Conservation (phyloP, 2,888 invertebrate genomes). For the Drosophila imparisetae region DNA sequence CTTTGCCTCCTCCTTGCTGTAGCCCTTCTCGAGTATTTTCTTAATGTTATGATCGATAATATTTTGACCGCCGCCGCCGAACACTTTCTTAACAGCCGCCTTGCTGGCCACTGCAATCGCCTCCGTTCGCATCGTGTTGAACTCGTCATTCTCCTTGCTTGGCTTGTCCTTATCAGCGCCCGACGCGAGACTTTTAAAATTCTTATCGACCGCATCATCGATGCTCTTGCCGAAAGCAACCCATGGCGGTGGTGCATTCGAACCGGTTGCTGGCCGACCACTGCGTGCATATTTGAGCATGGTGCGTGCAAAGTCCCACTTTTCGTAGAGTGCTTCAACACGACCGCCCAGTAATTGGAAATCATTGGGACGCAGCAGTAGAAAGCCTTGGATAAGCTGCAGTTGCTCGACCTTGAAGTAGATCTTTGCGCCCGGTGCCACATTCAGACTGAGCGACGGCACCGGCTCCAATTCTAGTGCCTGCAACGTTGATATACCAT, state of each 20-base stretch:
- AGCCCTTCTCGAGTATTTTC: constrained; percentile 92
- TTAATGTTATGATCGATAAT: constrained; percentile 91
- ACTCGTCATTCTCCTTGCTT: constrained; percentile 91
- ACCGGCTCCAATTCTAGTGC: constrained; percentile 92
- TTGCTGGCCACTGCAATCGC: constrained; percentile 95
- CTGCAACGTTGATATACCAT: constrained; percentile 91
- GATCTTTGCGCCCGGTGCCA: constrained; percentile 96
- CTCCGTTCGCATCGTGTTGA: constrained; percentile 94
- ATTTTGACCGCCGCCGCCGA: constrained; percentile 88
- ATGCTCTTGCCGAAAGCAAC: constrained; percentile 94
- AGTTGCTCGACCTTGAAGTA: constrained; percentile 86
- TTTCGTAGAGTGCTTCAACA: constrained; percentile 92
- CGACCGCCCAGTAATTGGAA: constrained; percentile 92
- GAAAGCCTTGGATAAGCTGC: constrained; percentile 89
- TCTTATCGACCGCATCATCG: constrained; percentile 86
- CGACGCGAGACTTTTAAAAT: constrained; percentile 89
- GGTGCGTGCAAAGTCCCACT: constrained; percentile 92
- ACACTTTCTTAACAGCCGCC: constrained; percentile 87
- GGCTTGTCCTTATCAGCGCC: constrained; percentile 86
- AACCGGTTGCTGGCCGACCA: constrained; percentile 84
- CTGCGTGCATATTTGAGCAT: constrained; percentile 87
- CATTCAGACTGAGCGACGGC: constrained; percentile 90
- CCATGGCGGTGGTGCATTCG: constrained; percentile 96
- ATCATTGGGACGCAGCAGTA: constrained; percentile 89
- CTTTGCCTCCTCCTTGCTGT: constrained; percentile 90